Conservation (phyloP, 37 sponge, comb jelly and placozoan species). For the Theonella swinhoei region DNA sequence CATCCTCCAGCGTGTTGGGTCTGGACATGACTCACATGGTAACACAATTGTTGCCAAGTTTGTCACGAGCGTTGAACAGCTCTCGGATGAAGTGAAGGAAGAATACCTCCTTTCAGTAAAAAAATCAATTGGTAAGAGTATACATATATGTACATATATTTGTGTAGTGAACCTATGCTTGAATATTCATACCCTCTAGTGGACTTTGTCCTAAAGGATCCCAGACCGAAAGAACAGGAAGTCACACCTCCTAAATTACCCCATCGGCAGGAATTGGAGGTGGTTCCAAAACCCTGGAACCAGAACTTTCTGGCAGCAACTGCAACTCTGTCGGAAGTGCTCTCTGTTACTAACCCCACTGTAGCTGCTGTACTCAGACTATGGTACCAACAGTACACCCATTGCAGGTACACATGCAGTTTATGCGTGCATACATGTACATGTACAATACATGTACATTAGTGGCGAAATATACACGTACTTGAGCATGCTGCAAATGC, state of each 20-base stretch:
- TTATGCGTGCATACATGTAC: no score
- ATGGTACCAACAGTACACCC: neutral
- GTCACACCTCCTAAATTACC: conserved; percentile 26
- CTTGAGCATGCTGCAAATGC: no score
- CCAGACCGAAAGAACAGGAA: conserved; percentile 67
- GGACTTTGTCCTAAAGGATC: conserved; percentile 98
- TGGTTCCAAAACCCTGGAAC: conserved; percentile 95
- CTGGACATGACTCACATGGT: neutral
- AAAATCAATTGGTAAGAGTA: conserved; percentile 91
- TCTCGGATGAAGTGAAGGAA: conserved; percentile 97
- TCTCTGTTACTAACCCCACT: conserved; percentile 88
- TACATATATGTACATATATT: no score
- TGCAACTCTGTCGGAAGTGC: conserved; percentile 38
- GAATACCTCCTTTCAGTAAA: conserved; percentile 97
- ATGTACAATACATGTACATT: no score
- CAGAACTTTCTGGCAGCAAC: conserved; percentile 52
- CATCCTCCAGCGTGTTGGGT: conserved; percentile 59
- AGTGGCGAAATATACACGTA: no score
- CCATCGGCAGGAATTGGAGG: conserved; percentile 75
- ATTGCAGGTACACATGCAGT: neutral
- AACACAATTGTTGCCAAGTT: conserved; percentile 41
- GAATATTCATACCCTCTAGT: conserved; percentile 52
- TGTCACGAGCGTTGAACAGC: conserved; percentile 70
- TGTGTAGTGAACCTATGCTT: no score
- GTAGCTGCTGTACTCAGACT: conserved; percentile 7